Conservation (phyloP, 2,888 invertebrate genomes). For the Sussaba pulchella region DNA sequence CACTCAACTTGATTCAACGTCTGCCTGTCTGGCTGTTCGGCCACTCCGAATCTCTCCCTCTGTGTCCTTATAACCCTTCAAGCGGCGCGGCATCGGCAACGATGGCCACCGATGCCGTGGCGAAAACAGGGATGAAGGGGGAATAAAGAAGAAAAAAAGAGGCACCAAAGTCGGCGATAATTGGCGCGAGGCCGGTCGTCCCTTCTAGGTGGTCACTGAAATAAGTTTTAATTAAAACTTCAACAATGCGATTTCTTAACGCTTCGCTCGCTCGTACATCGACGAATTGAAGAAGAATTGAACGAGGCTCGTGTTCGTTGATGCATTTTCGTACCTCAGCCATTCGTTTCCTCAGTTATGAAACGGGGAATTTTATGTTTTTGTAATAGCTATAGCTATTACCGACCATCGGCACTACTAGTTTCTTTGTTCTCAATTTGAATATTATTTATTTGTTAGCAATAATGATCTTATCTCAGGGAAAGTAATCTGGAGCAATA, state of each 20-base stretch:
- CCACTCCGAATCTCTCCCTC: not conserved
- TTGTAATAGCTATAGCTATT: too few species aligned
- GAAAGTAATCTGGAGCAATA: too few species aligned
- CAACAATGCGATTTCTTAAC: slow-evolving; percentile 70
- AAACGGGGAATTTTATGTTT: not conserved
- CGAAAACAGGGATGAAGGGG: slow-evolving; percentile 13
- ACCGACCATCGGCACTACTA: too few species aligned
- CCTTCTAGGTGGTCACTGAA: slow-evolving; percentile 67
- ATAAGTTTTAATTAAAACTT: slow-evolving; percentile 76
- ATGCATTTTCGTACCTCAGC: not conserved
- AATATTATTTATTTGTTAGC: too few species aligned
- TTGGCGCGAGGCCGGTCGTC: slow-evolving; percentile 68
- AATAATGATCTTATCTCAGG: too few species aligned
- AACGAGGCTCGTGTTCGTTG: not conserved
- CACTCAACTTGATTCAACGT: slow-evolving; percentile 67
- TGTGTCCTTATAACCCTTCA: slow-evolving; percentile 29
- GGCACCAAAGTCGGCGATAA: slow-evolving; percentile 65
- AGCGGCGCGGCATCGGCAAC: slow-evolving; percentile 2
- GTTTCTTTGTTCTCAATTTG: too few species aligned
- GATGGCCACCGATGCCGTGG: slow-evolving; percentile 18
- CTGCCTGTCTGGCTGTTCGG: slow-evolving; percentile 45
- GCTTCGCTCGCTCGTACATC: slow-evolving; percentile 24
- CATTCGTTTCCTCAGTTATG: not conserved
- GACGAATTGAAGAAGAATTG: slow-evolving; percentile 5
- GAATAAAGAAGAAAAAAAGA: slow-evolving; percentile 8